Conservation (phyloP, 2,797 vertebrate genomes). For the Synaphobranchus kaupii region DNA sequence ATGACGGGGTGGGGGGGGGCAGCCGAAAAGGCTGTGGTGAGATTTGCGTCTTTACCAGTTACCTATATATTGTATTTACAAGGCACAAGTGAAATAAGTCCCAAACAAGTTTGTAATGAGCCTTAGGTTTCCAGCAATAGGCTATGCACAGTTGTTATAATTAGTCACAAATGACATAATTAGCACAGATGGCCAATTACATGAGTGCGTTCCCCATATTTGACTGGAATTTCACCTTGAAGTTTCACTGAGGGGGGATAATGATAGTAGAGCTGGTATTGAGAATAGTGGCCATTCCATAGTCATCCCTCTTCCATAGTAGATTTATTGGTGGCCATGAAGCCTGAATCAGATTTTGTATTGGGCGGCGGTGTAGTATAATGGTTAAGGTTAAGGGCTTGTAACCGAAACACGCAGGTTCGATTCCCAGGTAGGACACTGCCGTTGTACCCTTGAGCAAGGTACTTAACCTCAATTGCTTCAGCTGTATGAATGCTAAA, state of each 20-base stretch:
- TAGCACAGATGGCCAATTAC: neutral
- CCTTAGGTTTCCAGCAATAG: slow-evolving; percentile 65
- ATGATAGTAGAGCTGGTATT: neutral
- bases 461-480: too few species aligned
- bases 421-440: too few species aligned
- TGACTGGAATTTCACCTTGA: neutral
- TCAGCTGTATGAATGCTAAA: too few species aligned
- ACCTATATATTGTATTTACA: neutral
- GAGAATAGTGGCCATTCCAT: neutral
- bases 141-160: slow-evolving; percentile 69
- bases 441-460: too few species aligned
- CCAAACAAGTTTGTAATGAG: slow-evolving; percentile 71
- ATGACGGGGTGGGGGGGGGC: neutral
- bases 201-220: neutral
- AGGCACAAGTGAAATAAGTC: slow-evolving; percentile 62
- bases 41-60: neutral
- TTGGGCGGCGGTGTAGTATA: too few species aligned
- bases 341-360: neutral
- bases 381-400: too few species aligned
- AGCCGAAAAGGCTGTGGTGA: neutral
- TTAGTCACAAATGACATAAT: slow-evolving; percentile 29
- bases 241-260: neutral
- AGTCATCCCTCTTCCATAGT: neutral
- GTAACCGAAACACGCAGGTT: too few species aligned
- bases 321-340: neutral